These are phyloP conservation scores for Aulostomus chinensis DNA, from an alignment of 2,797 vertebrate genomes.

Conservation along the genomic window DNA sequence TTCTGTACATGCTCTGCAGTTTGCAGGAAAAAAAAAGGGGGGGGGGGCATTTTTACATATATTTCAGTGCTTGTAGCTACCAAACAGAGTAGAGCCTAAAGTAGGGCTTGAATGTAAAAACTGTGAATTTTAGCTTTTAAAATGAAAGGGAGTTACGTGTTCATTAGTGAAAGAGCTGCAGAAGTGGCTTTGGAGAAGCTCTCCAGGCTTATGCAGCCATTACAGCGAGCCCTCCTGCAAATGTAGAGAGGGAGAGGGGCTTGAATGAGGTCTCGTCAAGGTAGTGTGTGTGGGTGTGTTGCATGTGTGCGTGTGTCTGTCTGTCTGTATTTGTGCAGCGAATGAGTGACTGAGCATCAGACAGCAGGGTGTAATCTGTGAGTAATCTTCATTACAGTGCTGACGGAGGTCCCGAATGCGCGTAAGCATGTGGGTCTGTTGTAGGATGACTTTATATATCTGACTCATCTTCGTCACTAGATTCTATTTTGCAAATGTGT, in stretches of 20 bases:
- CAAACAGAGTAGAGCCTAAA: not conserved
- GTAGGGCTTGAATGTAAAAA: slow-evolving; percentile 13
- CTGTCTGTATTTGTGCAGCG: slow-evolving; percentile 7
- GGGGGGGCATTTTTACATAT: not conserved
- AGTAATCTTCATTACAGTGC: slow-evolving; percentile 17
- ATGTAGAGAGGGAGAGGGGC: slow-evolving; percentile 33
- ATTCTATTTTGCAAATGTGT: not conserved
- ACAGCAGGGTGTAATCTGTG: slow-evolving; percentile 23
- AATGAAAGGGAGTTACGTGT: slow-evolving; percentile 29
- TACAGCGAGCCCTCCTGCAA: slow-evolving; percentile 39
- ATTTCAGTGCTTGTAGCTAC: not conserved
- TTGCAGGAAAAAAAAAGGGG: not conserved
- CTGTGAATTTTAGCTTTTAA: slow-evolving; percentile 29
- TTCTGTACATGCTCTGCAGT: not conserved
- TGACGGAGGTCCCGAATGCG: slow-evolving; percentile 1
- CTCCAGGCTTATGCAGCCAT: slow-evolving; percentile 39
- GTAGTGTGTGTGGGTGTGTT: slow-evolving; percentile 43
- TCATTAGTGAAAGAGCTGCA: slow-evolving; percentile 33
- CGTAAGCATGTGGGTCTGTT: not conserved
- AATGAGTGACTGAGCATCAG: slow-evolving; percentile 30
- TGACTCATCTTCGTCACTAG: too few species aligned
- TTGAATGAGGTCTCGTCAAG: slow-evolving; percentile 37
- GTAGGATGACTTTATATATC: too few species aligned
- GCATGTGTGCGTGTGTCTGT: slow-evolving; percentile 38
- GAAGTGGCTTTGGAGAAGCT: slow-evolving; percentile 49